Evolutionary conservation across 1,140 invertebrate species (phyloP).

Genomic region (Neuroterus valhalla): DNA sequence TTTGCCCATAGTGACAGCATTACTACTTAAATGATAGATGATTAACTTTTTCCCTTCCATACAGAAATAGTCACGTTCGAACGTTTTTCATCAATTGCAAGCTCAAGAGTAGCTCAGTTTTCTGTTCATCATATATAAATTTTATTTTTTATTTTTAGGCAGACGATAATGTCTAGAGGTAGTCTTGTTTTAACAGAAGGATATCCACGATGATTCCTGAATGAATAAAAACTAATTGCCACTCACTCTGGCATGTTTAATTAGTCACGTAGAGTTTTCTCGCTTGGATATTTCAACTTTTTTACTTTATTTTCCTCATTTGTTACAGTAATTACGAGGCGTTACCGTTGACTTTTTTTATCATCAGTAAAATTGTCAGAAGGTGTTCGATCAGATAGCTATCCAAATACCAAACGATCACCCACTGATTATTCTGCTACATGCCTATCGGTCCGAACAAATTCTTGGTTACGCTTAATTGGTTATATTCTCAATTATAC

Average conservation of each 20-base stretch:
- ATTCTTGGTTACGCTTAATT: neutral
- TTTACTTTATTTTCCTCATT: neutral
- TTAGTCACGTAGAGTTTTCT: neutral
- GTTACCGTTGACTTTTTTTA: constrained; percentile 11
- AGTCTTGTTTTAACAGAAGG: no score
- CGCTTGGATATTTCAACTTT: constrained; percentile 12
- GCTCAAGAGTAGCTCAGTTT: no score
- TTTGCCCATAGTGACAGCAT: no score
- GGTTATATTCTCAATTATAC: constrained; percentile 8
- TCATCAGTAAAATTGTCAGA: constrained; percentile 20
- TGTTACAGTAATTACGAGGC: constrained; percentile 28
- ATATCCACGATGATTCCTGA: no score
- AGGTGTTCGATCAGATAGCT: constrained; percentile 21
- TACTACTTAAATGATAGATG: no score
- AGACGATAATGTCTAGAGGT: no score
- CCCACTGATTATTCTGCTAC: constrained; percentile 19
- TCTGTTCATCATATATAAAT: no score
- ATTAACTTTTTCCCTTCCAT: no score
- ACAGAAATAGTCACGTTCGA: no score
- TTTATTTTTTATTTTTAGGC: no score
- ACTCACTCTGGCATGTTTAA: constrained; percentile 12
- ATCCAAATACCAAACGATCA: constrained; percentile 21
- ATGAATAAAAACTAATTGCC: neutral
- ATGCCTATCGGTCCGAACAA: constrained; percentile 9
- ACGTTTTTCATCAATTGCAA: no score